These are phyloP conservation scores for Cordylochernes scorpioides DNA, from an alignment of 2,888 invertebrate genomes.

Conservation along the genomic window DNA sequence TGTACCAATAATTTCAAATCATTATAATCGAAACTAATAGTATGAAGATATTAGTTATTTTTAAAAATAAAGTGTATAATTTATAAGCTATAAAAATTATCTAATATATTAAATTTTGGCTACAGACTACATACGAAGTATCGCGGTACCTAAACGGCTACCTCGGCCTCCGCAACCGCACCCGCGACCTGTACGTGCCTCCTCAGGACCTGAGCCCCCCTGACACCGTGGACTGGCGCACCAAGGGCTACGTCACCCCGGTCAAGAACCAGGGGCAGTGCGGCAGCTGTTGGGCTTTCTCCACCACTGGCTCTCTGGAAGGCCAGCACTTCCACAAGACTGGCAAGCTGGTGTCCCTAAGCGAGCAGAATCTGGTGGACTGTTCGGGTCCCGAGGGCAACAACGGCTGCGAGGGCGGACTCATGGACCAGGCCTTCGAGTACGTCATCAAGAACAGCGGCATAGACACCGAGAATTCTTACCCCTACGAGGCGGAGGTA, in stretches of 20 bases:
- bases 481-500: conserved; percentile 20
- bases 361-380: conserved; percentile 75
- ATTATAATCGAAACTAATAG: too few species aligned
- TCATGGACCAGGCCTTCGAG: conserved; percentile 52
- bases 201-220: conserved; percentile 37
- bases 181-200: too few species aligned
- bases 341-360: conserved; percentile 47
- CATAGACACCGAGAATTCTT: conserved; percentile 29
- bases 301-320: conserved; percentile 63
- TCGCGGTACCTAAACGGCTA: too few species aligned
- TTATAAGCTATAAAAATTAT: too few species aligned
- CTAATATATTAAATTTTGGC: too few species aligned
- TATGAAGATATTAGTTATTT: too few species aligned
- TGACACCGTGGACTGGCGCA: conserved; percentile 52
- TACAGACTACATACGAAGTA: too few species aligned
- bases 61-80: too few species aligned
- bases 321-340: conserved; percentile 55
- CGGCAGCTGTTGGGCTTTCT: conserved; percentile 82
- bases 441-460: conserved; percentile 41
- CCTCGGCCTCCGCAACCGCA: too few species aligned
- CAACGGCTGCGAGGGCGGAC: conserved; percentile 70
- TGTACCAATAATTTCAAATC: too few species aligned
- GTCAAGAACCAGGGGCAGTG: conserved; percentile 73
- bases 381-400: conserved; percentile 49
- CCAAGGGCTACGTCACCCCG: conserved; percentile 51